Conservation (phyloP, 1,140 invertebrate species). For the Lepidurus apus region DNA sequence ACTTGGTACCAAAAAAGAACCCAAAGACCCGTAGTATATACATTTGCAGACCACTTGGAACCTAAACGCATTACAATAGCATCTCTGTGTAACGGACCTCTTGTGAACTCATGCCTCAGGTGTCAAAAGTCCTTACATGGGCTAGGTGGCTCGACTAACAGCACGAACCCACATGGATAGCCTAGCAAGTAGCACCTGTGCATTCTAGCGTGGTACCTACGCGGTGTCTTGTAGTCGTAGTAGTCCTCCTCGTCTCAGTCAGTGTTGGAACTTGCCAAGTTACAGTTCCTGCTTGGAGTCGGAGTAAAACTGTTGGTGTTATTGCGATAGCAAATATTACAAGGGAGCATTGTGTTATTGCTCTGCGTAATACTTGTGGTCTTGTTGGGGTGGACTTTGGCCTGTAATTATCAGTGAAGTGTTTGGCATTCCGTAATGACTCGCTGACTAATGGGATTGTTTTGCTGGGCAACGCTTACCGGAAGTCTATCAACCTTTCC, state of each 20-base stretch:
- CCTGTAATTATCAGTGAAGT: background rate
- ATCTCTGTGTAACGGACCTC: background rate
- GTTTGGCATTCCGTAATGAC: background rate
- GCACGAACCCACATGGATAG: background rate
- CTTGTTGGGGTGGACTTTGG: too few species aligned
- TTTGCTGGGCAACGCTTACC: background rate
- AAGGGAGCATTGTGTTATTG: background rate
- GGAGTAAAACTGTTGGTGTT: background rate
- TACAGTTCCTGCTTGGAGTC: background rate
- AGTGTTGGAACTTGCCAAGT: background rate
- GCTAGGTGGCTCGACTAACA: background rate
- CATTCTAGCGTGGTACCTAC: slow-evolving; percentile 3
- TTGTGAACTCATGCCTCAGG: background rate
- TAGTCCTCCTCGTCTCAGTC: background rate
- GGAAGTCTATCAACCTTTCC: background rate
- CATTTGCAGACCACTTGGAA: background rate
- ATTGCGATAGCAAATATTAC: background rate
- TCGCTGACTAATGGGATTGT: background rate
- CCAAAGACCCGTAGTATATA: background rate
- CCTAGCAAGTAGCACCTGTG: background rate
- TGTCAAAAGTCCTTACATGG: slow-evolving; percentile 6
- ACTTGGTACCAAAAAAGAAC: background rate
- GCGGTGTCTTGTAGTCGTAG: slow-evolving; percentile 12
- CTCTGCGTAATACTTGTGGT: too few species aligned
- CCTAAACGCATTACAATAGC: background rate